Evolutionary conservation across 2,888 invertebrate species (phyloP).

Genomic region (Pterostichus niger): DNA sequence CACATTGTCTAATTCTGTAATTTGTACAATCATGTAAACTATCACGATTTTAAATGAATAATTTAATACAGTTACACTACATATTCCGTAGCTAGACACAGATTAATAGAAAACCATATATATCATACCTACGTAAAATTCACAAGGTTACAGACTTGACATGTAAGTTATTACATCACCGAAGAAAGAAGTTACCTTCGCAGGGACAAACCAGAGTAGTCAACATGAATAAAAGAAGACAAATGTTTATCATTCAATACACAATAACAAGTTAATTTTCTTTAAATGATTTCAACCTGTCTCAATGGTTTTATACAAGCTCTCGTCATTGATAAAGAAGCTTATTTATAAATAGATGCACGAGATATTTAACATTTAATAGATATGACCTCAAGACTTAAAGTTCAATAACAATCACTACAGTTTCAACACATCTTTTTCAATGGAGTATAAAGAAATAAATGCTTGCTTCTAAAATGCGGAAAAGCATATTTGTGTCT

Average conservation of each 20-base stretch:
- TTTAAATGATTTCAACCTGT: conserved; percentile 38
- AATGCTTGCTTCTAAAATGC: neutral
- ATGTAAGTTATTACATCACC: neutral
- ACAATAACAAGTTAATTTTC: conserved; percentile 47
- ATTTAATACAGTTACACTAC: conserved; percentile 3
- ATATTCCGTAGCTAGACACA: neutral
- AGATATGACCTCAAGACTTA: conserved; percentile 26
- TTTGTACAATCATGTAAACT: neutral
- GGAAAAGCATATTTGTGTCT: neutral
- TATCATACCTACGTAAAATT: neutral
- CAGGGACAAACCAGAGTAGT: conserved; percentile 34
- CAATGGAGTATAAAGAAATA: neutral
- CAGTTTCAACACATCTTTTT: conserved; percentile 32
- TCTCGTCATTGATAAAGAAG: conserved; percentile 53
- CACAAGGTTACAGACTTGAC: neutral
- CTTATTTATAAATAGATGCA: conserved; percentile 48
- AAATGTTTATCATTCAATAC: conserved; percentile 61
- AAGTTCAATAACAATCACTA: conserved; percentile 42
- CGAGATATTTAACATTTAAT: conserved; percentile 46
- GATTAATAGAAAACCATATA: conserved; percentile 8
- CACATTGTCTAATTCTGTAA: neutral
- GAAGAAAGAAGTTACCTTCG: conserved; percentile 15
- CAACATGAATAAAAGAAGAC: conserved; percentile 51
- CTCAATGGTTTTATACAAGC: conserved; percentile 35
- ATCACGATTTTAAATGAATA: neutral